These are phyloP conservation scores for Coracopsis vasa DNA, from an alignment of 2,113 vertebrate genomes.

Conservation along the genomic window DNA sequence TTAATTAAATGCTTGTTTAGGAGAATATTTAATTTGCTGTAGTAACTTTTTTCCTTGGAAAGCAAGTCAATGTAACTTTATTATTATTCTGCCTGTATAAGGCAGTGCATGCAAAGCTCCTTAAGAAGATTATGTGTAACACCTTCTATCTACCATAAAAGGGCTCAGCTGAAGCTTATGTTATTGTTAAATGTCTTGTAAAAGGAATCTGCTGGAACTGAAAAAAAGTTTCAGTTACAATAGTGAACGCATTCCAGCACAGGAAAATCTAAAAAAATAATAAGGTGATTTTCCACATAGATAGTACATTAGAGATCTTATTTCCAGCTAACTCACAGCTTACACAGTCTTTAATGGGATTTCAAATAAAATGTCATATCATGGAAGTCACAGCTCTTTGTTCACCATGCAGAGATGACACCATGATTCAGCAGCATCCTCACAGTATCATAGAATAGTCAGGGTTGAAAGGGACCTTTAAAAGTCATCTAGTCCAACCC, in stretches of 20 bases:
- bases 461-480: not conserved
- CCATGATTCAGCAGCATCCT: not conserved
- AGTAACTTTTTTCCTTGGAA: not conserved
- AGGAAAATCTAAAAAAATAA: not conserved
- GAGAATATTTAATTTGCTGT: slow-evolving; percentile 31
- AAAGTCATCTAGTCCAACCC: not conserved
- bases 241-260: not conserved
- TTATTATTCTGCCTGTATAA: slow-evolving; percentile 20
- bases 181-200: slow-evolving; percentile 39
- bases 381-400: accelerated
- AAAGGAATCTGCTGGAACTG: slow-evolving; percentile 46
- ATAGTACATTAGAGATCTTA: not conserved
- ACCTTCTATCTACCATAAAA: slow-evolving; percentile 50
- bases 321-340: not conserved
- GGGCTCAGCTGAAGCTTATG: slow-evolving; percentile 40
- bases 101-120: not conserved
- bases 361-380: accelerated
- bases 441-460: not conserved
- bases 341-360: not conserved
- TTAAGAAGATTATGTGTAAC: slow-evolving; percentile 58
- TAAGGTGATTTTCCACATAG: not conserved
- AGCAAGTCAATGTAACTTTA: not conserved
- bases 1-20: slow-evolving; percentile 51
- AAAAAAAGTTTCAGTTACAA: not conserved
- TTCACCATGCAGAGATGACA: not conserved